phyloP scores from a whole-genome alignment of 2,888 invertebrate genomes.

The Sphaerophoria rueppellii region DNA sequence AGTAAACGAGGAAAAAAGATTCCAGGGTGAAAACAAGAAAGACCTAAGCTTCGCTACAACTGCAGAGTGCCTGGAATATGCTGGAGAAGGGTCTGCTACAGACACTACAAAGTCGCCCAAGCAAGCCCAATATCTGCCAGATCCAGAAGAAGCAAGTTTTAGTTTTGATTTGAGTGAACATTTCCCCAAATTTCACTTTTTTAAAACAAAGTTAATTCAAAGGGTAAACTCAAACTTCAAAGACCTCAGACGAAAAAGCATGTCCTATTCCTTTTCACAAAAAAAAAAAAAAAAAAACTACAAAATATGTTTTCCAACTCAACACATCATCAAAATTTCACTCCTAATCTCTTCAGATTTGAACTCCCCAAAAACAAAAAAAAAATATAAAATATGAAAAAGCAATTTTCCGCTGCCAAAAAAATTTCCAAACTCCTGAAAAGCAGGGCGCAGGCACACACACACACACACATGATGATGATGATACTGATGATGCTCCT shows the following conservation, averaged over 20 bases:
- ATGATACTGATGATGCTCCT: conserved; percentile 27
- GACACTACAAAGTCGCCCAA: no score
- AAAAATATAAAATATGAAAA: conserved; percentile 46
- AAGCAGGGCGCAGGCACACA: background rate
- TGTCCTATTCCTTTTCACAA: background rate
- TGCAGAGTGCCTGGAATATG: no score
- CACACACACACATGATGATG: conserved; percentile 14
- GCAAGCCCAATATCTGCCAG: no score
- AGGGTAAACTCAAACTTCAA: background rate
- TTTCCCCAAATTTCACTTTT: no score
- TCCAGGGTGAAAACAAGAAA: no score
- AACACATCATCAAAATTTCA: conserved; percentile 30
- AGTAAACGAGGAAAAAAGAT: no score
- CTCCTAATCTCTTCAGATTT: background rate
- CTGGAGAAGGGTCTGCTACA: no score
- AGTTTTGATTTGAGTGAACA: background rate
- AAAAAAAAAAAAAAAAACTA: background rate
- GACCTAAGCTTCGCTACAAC: no score
- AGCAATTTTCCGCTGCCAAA: conserved; percentile 70
- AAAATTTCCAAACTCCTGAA: conserved; percentile 48
- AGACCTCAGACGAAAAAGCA: conserved; percentile 2
- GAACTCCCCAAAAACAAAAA: background rate
- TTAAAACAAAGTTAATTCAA: background rate
- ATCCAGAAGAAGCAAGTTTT: background rate
- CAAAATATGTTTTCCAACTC: background rate